Evolutionary conservation across 2,888 invertebrate species (phyloP).

Genomic region (Cheilosia impressa): DNA sequence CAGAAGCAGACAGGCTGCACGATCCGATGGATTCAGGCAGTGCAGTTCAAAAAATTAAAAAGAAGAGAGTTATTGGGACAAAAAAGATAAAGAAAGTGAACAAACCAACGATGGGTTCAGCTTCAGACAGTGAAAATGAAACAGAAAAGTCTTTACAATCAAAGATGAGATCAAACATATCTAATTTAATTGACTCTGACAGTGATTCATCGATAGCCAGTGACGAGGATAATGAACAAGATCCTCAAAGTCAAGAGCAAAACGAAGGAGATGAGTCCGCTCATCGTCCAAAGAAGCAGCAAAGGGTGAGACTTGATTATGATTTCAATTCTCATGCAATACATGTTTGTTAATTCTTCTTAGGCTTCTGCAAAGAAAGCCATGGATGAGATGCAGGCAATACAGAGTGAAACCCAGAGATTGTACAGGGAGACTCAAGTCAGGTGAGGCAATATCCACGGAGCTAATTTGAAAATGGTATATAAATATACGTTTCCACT

Average conservation of each 20-base stretch:
- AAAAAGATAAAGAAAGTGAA: conserved; percentile 8
- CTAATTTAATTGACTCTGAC: conserved; percentile 74
- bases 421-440: conserved; percentile 90
- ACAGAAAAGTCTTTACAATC: not conserved
- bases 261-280: not conserved
- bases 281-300: conserved; percentile 69
- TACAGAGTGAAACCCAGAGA: conserved; percentile 93
- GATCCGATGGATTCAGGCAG: conserved; percentile 74
- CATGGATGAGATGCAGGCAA: conserved; percentile 88
- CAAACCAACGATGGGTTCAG: conserved; percentile 73
- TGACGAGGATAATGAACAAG: not conserved
- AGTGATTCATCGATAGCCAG: conserved; percentile 42
- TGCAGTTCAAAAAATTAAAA: not conserved
- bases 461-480: not conserved
- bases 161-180: conserved; percentile 14
- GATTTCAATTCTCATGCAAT: not conserved
- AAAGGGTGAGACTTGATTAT: conserved; percentile 46
- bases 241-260: not conserved
- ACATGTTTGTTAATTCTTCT: conserved; percentile 43
- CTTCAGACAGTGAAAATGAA: conserved; percentile 78
- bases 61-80: not conserved
- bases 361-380: conserved; percentile 89
- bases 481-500: not conserved
- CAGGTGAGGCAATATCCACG: conserved; percentile 71
- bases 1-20: not conserved